Evolutionary conservation across 2,113 vertebrate genomes (phyloP).

Genomic region (Phyllopteryx taeniolatus): DNA sequence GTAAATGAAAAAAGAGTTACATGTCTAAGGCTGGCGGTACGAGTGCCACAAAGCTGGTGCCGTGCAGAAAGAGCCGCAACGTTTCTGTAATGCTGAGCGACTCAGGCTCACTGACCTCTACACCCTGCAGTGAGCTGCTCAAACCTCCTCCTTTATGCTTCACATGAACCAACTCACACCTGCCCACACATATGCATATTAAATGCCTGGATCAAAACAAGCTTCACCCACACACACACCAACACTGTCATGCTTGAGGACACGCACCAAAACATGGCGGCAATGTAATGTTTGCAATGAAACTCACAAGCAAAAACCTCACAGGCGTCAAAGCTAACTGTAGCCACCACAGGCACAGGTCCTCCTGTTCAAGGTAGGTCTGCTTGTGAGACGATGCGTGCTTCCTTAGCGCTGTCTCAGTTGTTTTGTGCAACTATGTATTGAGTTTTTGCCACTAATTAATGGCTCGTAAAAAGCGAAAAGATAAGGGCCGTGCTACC

Average conservation of each 20-base stretch:
- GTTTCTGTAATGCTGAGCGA: slow-evolving; percentile 14
- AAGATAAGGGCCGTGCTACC: no score
- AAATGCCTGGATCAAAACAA: slow-evolving; percentile 42
- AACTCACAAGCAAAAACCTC: slow-evolving; percentile 5
- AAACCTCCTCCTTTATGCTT: slow-evolving; percentile 6
- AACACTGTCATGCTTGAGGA: background rate
- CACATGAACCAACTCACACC: slow-evolving; percentile 48
- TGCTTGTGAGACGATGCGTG: no score
- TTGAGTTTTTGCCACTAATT: no score
- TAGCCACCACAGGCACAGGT: slow-evolving; percentile 5
- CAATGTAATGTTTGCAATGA: slow-evolving; percentile 19
- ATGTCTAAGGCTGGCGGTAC: background rate
- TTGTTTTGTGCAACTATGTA: no score
- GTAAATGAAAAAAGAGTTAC: background rate
- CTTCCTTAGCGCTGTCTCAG: no score
- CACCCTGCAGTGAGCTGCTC: slow-evolving; percentile 17
- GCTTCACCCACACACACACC: slow-evolving; percentile 30
- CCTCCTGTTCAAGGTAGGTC: no score
- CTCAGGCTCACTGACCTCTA: slow-evolving; percentile 32
- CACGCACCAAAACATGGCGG: background rate
- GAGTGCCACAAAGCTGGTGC: background rate
- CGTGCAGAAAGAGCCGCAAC: background rate
- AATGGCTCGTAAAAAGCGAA: no score
- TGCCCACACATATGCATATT: slow-evolving; percentile 58
- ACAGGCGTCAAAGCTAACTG: slow-evolving; percentile 36